phyloP scores from a whole-genome alignment of 2,113 vertebrate species.

The Dendrocopos noguchii region DNA sequence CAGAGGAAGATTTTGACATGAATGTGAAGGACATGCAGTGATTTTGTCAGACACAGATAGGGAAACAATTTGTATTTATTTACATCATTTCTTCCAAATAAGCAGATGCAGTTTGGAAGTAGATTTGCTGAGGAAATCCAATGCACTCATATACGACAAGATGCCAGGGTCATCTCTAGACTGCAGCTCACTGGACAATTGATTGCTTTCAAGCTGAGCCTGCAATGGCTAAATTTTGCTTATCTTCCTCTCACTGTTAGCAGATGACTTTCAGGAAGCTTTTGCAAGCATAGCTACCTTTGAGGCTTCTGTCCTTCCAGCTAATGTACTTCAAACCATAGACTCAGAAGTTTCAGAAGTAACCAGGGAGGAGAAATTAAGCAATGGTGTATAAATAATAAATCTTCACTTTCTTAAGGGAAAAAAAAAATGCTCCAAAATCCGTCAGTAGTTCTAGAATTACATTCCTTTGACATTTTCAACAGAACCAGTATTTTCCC shows the following conservation, averaged over 20 bases:
- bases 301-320: background rate
- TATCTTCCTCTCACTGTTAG: background rate
- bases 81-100: background rate
- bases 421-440: background rate
- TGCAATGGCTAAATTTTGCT: background rate
- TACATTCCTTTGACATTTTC: background rate
- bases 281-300: background rate
- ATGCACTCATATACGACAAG: rapidly evolving
- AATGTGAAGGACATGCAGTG: background rate
- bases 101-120: background rate
- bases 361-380: background rate
- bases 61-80: background rate
- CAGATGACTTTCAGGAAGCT: background rate
- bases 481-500: constrained; percentile 3
- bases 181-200: background rate
- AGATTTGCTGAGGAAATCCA: background rate
- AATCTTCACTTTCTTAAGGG: background rate
- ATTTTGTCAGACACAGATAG: background rate
- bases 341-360: background rate
- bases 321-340: background rate
- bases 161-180: background rate
- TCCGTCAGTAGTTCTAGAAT: background rate
- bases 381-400: background rate
- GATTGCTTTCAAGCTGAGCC: background rate
- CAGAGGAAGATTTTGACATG: background rate